Evolutionary conservation across 2,113 vertebrate species (phyloP), one percentile per base, ranked within the genome.

Genomic region (Larimichthys crocea): DNA sequence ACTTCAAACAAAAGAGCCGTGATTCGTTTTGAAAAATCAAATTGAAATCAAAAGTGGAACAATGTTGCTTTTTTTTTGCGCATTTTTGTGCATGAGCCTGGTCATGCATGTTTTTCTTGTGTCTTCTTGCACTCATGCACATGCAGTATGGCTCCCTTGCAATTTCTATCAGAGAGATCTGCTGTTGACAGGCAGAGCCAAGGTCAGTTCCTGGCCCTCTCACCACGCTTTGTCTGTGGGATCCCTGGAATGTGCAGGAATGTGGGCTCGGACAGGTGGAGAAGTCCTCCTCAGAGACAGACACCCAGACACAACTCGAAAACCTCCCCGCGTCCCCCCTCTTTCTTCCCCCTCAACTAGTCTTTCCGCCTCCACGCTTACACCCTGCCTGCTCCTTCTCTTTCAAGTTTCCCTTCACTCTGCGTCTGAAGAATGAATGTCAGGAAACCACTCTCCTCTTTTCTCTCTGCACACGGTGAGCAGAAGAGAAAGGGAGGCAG

Each of bases 141-240:
- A 80, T 70, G 79, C 26, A 42, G 50, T 82, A 49, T 71, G 71
- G 68, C 66, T 78, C 48, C 80, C 65, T 87, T 72, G 72, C 70
- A 73, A 3, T 74, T 74, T 85, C 65, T 93, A 92, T 93, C 93
- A 72, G 68, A 87, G 46, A 82, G 88, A 94, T 94, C 92, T 82
- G 80, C 80, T 85, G 91, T 80, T 94, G 93, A 94, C 88, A 92
- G 89, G 74, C 74, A 82, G 87, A 89, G 73, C 76, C 87, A 14
- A 86, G 90, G 88, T 88, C 92, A 91, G 92, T 94, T 94, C 92
- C 92, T 92, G 89, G 74, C 71, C 88, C 91, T 91, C 89, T 94
- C 93, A 91, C 86, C 92, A 89, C 80, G 76, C 89, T 93, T 93
- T 93, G 91, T 92, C 88, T 71, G 55, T 66, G 59, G 79, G 79